Base-by-base conservation (phyloP, 1,140 invertebrate genomes). In the Ceratosolen fusciceps region DNA sequence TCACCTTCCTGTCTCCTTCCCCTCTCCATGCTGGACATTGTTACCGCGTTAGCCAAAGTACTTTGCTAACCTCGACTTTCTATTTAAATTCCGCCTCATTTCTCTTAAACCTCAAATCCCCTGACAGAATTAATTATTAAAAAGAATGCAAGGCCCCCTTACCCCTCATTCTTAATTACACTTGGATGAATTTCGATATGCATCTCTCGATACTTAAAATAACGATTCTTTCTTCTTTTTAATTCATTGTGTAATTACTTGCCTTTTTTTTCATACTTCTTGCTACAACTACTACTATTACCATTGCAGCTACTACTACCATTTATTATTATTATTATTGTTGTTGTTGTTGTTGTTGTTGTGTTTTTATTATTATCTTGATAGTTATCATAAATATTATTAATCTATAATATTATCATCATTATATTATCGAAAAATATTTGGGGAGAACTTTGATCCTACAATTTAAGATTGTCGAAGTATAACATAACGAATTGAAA, bases 351-450 rank as follows among this genome's bases (percentile, higher is more conserved):
- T 43, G 12, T 43, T 43, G 12, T 43, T 43, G 12, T 12, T 7
- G 5, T 12, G 12, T 43, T 43, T 7, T 43, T 43, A 43, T 43
- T 7, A 43, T 43, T 43, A 43, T 43, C 39, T 5, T 43, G 10
- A 52, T 21, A 16, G 49, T 52, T 8, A 21, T 70, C 24, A 54
- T 49, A n/a, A 54, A 56, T 76, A 14, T 54, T 34, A 72, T 31
- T 72, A 8, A n/a, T n/a, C n/a, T n/a, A n/a, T n/a, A n/a, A 9
- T 54, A 43, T 67, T 76, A 54, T 60, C 24, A 12, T 43, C 71
- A 74, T 74, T 75, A 75, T 52, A 58, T 80, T 80, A 74, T 80
- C 62, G 43, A 80, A 80, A 80, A 75, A 74, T 80, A 80, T 74
- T 74, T 80, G 43, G 49, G 29, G 49, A 52, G 43, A 75, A 70